Evolutionary conservation across 2,888 invertebrate genomes (phyloP).

Genomic region (Caenorhabditis sp.): DNA sequence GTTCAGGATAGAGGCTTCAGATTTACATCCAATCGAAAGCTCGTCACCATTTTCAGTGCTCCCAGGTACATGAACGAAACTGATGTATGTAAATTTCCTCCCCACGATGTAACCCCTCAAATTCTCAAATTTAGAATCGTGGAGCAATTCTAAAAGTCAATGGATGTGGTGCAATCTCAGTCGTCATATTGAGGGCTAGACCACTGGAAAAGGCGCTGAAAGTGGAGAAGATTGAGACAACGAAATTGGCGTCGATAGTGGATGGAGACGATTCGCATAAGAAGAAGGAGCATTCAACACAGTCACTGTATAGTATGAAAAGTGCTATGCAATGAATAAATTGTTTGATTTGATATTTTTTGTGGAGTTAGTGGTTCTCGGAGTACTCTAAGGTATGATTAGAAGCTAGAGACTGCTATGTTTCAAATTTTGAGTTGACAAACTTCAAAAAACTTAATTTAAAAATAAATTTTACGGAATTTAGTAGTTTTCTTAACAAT

Average conservation of each 20-base stretch:
- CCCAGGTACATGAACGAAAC: constrained; percentile 34
- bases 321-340: too few species aligned
- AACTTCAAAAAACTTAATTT: too few species aligned
- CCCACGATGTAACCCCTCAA: too few species aligned
- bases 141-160: constrained; percentile 29
- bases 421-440: too few species aligned
- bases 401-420: too few species aligned
- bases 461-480: too few species aligned
- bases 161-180: constrained; percentile 13
- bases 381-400: too few species aligned
- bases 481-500: too few species aligned
- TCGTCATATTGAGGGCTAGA: constrained; percentile 11
- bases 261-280: not conserved
- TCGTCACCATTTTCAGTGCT: constrained; percentile 46
- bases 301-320: too few species aligned
- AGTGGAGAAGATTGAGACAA: not conserved
- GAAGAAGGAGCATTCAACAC: not conserved
- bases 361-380: too few species aligned
- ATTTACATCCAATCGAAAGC: constrained; percentile 31
- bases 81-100: constrained; percentile 17
- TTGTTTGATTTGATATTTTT: too few species aligned
- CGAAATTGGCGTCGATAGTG: not conserved
- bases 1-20: constrained; percentile 38
- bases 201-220: not conserved
- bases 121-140: too few species aligned